Base-by-base conservation (phyloP, 2,113 vertebrate genomes). In the Hemicordylus capensis region DNA sequence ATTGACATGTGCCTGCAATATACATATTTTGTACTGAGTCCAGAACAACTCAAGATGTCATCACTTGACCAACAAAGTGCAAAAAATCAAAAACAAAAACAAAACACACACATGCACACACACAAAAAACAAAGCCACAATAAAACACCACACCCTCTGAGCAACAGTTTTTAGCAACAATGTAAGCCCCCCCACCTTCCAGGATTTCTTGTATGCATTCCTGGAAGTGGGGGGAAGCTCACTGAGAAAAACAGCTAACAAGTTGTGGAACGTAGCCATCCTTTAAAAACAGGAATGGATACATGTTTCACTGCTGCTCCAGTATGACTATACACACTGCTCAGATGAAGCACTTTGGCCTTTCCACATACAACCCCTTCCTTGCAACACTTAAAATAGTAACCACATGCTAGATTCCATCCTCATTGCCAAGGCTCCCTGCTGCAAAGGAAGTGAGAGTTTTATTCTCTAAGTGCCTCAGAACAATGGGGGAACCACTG, bases 351-450 rank as follows among this genome's bases (percentile, higher is more conserved):
- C 81, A 83, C 89, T 92, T 92, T 90, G n/a, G 1, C 91, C 91
- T 94, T 94, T 92, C 83, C 89, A 90, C 89, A 81, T n/a, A 92
- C 3, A 89, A 88, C 64, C 66, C 84, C 89, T 94, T 93, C 94
- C 94, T 93, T 92, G 89, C 92, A 92, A 78, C 78, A 84, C 91
- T 88, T 85, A 91, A 93, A 95, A 94, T 95, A 95, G 92, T 85
- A 92, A 19, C 88, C 39, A 0, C 24, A 39, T 81, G 88, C 88
- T 1, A 0, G 72, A 91, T 90, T 91, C 86, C 1, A 0, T 84
- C 85, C 89, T 86, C 59, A 6, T 9, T 93, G 91, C 88, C 90
- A 92, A 89, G 88, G 86, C 90, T 91, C 88, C 91, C 91, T 2
- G 88, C 92, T 93, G 84, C 85, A 91, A 6, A 90, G 93, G 94